Evolutionary conservation across 2,888 invertebrate genomes (phyloP), one percentile per base, ranked within the genome.

Genomic region (Eupithecia dodoneata): DNA sequence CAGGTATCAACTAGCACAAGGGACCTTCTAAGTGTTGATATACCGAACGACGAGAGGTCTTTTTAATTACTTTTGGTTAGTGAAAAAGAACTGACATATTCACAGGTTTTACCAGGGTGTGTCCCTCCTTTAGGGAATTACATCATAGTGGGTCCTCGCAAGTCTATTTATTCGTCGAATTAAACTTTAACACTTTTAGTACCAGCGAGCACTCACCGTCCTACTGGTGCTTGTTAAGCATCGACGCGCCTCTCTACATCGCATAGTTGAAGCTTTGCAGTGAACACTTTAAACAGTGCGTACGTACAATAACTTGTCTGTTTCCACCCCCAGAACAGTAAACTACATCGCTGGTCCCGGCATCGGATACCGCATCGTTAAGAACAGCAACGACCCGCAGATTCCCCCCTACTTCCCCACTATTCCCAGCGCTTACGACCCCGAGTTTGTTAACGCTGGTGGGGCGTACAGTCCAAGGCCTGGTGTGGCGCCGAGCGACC

Each of bases 311-410:
- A 55, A 30, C 12, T 3, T 55, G 10, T 30, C 18, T 18, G n/a
- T 69, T 73, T 63, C n/a, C 47, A 76, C 78, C 47, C 18, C 71
- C 86, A 95, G 96, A 81, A 97, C 97, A 0, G 97, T 97, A 0
- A 96, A 97, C 89, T 97, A 97, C 88, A 97, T 97, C 82, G 97
- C 97, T 0, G 97, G 97, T 0, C 97, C 97, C 0, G 97, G 96
- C 15, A 97, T 97, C 71, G 97, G 97, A 0, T 97, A 97, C 86
- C 95, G 97, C 67, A 96, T 97, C 3, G 93, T 97, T 12, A 96
- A 97, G 88, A 97, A 96, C 82, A 96, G 96, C 76, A 96, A 97
- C 85, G 97, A 97, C 52, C 97, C 97, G 0, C 96, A 95, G 87
- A 95, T 96, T 76, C 96, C 96, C 0, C 91, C 96, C 0, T 94